Base-by-base conservation (phyloP, 2,797 vertebrate genomes). In the Cirrhinus mrigala region DNA sequence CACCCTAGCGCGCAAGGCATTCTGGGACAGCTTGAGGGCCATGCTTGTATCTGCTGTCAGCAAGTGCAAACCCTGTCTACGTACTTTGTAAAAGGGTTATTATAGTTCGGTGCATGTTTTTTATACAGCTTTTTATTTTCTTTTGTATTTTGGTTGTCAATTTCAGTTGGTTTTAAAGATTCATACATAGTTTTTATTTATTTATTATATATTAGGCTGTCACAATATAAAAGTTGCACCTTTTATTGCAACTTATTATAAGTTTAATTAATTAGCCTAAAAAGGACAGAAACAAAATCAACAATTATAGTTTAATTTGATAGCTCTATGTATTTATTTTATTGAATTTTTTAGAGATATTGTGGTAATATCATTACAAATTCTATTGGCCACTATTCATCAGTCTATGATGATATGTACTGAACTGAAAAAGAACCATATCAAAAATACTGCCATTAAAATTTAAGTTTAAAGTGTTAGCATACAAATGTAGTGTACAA, bases 21-120 rank as follows among this genome's bases (percentile, higher is more conserved):
- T 48, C 18, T 73, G 46, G n/a, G 37, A 58, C 48, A 11, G 54
- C 18, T 86, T 82, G 6, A 70, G 16, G 60, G 20, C 60, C 11
- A 29, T 66, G 48, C 27, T 68, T 27, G 52, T 37, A 69, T 68
- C 44, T n/a, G 62, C 78, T 52, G 44, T 80, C 79, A 68, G 46
- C 64, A 10, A 46, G 10, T 52, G 20, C 62, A 64, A 48, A 58
- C 8, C n/a, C 14, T 58, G 60, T 62, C 11, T 58, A 40, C 14
- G 44, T 27, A 27, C n/a, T 48, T 71, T 48, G 14, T 16, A 71
- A 12, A 12, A 48, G n/a, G 14, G 9, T 69, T 69, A 40, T 22
- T 24, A 70, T 24, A 8, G 22, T 46, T 1, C 15, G n/a, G n/a
- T 48, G 0, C 4, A 9, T 10, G 16, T 73, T 27, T 56, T 22